Base-by-base conservation (phyloP, 2,888 invertebrate genomes). In the Callyntrura sp. region DNA sequence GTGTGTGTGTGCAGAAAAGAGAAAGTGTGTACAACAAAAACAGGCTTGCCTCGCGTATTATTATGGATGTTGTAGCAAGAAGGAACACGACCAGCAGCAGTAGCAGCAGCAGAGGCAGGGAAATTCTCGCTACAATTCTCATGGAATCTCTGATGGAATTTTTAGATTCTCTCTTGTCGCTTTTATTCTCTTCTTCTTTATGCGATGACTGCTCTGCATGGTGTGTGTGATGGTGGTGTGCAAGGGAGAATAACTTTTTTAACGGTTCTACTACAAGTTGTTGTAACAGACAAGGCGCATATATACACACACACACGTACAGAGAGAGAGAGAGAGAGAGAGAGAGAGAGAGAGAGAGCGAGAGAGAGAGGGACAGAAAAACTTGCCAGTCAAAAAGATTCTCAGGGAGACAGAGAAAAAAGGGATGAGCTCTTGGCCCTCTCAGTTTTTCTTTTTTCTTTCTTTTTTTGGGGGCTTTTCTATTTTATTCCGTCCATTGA, bases 71-170 rank as follows among this genome's bases (percentile, higher is more conserved):
- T 55, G n/a, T 55, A 17, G 55, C 17, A 55, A 55, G 14, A 55
- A 17, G 14, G 8, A 55, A 55, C 35, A n/a, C n/a, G n/a, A n/a
- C 60, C 25, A 57, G 20, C 8, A 12, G 11, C 1, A 62, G 60
- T 62, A 62, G 23, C 35, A 68, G 65, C 65, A 68, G 65, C 35
- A 57, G 17, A 2, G 6, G 35, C 35, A 35, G 35, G 2, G 35
- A 35, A 17, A 70, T 70, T 70, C 70, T 70, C 68, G 14, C 70
- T 70, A 35, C 20, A 83, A 60, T 83, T 51, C 76, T 60, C 28
- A 55, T 78, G 78, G 84, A 85, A 68, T 84, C 79, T 89, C 55
- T 78, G 78, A n/a, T 78, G 89, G 84, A 85, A 90, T 82, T 90
- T 68, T 35, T 57, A 25, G 35, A 79, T 83, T 87, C 51, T 65